Conservation (phyloP, 2,888 invertebrate species). For the Mantis religiosa region DNA sequence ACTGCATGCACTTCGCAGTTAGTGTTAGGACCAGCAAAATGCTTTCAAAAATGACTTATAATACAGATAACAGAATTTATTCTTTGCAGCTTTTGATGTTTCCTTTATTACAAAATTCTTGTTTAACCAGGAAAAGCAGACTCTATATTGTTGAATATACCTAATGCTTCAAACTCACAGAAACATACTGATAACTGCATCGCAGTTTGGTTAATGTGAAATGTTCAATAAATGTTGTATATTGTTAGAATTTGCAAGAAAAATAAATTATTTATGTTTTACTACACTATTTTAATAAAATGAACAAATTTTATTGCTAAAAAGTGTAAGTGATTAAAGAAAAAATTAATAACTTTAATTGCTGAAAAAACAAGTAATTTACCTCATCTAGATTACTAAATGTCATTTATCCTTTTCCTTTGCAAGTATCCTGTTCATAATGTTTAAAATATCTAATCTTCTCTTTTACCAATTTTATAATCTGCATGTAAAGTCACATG, state of each 20-base stretch:
- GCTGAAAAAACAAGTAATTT: too few species aligned
- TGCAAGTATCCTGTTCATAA: too few species aligned
- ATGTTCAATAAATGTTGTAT: background rate
- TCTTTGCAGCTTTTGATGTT: background rate
- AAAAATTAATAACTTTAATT: too few species aligned
- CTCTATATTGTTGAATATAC: background rate
- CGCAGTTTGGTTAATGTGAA: background rate
- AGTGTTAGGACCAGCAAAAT: conserved; percentile 37
- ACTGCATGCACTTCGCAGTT: conserved; percentile 82
- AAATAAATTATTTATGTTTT: background rate
- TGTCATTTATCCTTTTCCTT: too few species aligned
- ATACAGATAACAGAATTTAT: background rate
- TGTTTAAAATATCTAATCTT: too few species aligned
- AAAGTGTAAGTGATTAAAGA: too few species aligned
- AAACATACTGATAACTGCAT: background rate
- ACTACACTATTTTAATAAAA: background rate
- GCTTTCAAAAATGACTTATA: background rate
- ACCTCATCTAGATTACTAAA: too few species aligned
- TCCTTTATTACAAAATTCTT: background rate
- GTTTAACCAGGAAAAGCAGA: background rate
- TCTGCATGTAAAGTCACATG: too few species aligned
- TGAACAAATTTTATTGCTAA: too few species aligned
- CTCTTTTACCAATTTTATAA: too few species aligned
- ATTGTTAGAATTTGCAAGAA: background rate
- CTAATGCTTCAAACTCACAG: background rate